phyloP scores from a whole-genome alignment of 2,888 invertebrate species.

The Eubasilissa splendida region DNA sequence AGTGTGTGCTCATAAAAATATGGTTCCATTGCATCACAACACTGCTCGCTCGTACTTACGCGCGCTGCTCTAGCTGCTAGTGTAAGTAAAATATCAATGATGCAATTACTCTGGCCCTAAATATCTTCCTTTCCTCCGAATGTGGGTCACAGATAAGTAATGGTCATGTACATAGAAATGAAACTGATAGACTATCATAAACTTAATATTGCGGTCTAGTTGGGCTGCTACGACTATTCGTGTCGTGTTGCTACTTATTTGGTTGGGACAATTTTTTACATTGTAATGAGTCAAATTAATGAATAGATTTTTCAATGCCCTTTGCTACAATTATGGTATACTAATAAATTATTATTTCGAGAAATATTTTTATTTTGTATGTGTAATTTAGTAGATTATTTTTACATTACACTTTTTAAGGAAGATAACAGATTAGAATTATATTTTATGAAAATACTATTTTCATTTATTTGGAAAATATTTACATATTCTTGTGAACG shows the following conservation, averaged over 20 bases:
- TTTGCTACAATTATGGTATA: too few relatives aligned
- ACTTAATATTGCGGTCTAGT: conserved; percentile 35
- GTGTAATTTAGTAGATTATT: too few relatives aligned
- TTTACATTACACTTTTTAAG: too few relatives aligned
- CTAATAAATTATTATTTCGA: too few relatives aligned
- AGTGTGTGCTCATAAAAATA: conserved; percentile 8
- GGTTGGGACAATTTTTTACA: too few relatives aligned
- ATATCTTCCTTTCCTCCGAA: conserved; percentile 54
- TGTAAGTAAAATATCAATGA: conserved; percentile 54
- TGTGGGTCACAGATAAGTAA: conserved; percentile 55
- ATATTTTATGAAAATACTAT: too few relatives aligned
- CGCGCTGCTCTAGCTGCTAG: background rate
- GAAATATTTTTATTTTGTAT: too few relatives aligned
- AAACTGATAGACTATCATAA: conserved; percentile 37
- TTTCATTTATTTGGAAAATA: too few relatives aligned
- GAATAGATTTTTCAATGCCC: too few relatives aligned
- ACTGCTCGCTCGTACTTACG: conserved; percentile 3
- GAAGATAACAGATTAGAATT: too few relatives aligned
- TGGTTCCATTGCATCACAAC: conserved; percentile 42
- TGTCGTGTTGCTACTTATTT: background rate
- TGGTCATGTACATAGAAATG: conserved; percentile 39
- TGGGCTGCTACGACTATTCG: conserved; percentile 4
- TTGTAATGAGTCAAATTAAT: too few relatives aligned
- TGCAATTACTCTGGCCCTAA: conserved; percentile 54
- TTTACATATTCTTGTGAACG: too few relatives aligned